Base-by-base conservation (phyloP, 2,888 invertebrate genomes). In the Endomychus coccineus region DNA sequence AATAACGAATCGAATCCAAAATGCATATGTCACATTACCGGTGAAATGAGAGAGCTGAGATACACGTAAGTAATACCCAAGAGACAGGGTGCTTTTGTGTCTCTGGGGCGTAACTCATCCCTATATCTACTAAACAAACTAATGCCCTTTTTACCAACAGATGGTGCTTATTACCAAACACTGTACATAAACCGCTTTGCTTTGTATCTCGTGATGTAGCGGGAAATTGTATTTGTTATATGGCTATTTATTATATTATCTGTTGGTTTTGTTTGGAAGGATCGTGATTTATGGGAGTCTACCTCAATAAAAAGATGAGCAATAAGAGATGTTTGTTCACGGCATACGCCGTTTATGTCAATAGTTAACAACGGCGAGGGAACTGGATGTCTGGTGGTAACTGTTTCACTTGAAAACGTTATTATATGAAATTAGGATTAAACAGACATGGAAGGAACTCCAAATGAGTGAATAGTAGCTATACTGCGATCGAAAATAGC, bases 171-270 rank as follows among this genome's bases (percentile, higher is more conserved):
- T 64, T 63, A 62, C 58, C 44, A 46, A n/a, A 34, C 51, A 46
- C 48, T 43, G 44, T 51, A 53, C 50, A 52, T 54, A 52, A 54
- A 52, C 53, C 42, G n/a, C 40, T 41, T 55, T 53, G 54, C 56
- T 59, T 62, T 62, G 59, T 61, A 50, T 46, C 46, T 49, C 44
- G 50, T 65, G 64, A 65, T 62, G 64, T 65, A 61, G 60, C 64
- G 63, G 61, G 61, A 64, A 64, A 65, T 64, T 64, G 62, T 61
- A 54, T 58, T 54, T 59, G 56, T 61, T 64, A 59, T 64, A 58
- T 55, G 59, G 55, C 61, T 57, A 62, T 62, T 63, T 63, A 63
- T 61, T 56, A 56, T 59, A 56, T 60, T 61, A 60, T 62, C 60
- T 62, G 56, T 58, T 59, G 49, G 52, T 55, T 52, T 56, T 53